A percentile compares a stretch with the other conserved stretches of the same genome.
phyloP scores from a whole-genome alignment of 2,797 vertebrate species.

The Sylvia borin region DNA sequence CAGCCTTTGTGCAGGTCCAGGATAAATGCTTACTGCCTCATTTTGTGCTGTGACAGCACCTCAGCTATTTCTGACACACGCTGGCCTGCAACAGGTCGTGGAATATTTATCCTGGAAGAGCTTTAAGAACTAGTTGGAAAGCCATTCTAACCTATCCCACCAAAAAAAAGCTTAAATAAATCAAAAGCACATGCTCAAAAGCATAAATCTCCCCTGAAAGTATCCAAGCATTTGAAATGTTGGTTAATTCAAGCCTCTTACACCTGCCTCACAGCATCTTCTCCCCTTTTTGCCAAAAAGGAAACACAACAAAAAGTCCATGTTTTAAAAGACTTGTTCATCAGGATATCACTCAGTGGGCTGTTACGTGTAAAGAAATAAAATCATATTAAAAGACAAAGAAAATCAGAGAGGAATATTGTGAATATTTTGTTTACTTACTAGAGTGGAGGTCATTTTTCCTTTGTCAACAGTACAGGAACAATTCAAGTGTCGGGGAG shows the following conservation, averaged over 20 bases:
- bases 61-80: not conserved
- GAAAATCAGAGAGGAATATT: not conserved
- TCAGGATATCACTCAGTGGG: not conserved
- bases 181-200: not conserved
- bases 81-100: not conserved
- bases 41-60: not conserved
- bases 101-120: not conserved
- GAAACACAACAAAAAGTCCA: not conserved
- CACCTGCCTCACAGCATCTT: not conserved
- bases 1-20: not conserved
- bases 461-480: constrained; percentile 40
- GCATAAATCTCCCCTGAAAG: not conserved
- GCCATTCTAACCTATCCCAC: not conserved
- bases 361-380: not conserved
- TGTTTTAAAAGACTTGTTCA: not conserved
- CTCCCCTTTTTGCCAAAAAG: not conserved
- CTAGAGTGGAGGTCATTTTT: constrained; percentile 68
- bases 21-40: not conserved
- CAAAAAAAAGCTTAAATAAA: not conserved
- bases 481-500: constrained; percentile 22
- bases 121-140: not conserved
- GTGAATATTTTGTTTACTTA: constrained; percentile 63
- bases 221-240: not conserved
- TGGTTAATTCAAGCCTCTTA: not conserved
- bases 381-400: not conserved